These are phyloP conservation scores for Leptarthrus brevirostris DNA, from an alignment of 2,888 invertebrate species.

Conservation along the genomic window DNA sequence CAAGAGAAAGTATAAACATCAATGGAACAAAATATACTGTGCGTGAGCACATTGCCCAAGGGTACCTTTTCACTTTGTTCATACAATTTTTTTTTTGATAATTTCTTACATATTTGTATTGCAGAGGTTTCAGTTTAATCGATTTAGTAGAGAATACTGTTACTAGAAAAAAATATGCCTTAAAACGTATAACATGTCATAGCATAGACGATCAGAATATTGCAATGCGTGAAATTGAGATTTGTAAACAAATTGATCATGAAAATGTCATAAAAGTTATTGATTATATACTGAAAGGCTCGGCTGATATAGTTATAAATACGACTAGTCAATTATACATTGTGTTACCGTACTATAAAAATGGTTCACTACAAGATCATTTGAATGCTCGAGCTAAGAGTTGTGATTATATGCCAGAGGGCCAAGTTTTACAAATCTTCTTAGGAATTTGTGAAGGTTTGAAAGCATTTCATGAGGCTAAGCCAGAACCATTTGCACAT, in stretches of 20 bases:
- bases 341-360: constrained; percentile 81
- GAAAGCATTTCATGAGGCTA: constrained; percentile 77
- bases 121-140: constrained; percentile 84
- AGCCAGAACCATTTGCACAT: constrained; percentile 81
- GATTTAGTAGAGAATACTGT: constrained; percentile 78
- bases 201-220: constrained; percentile 79
- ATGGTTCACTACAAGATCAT: constrained; percentile 80
- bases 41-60: constrained; percentile 79
- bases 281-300: constrained; percentile 75
- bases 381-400: constrained; percentile 72
- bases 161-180: constrained; percentile 76
- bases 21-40: constrained; percentile 78
- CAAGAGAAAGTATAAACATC: constrained; percentile 76
- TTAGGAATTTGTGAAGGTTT: constrained; percentile 79
- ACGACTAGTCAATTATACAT: constrained; percentile 78
- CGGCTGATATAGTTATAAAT: constrained; percentile 75
- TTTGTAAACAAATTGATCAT: constrained; percentile 77
- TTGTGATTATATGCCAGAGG: constrained; percentile 73
- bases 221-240: constrained; percentile 79
- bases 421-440: constrained; percentile 77
- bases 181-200: constrained; percentile 86
- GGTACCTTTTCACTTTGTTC: constrained; percentile 66
- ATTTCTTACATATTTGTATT: constrained; percentile 59
- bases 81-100: neutral
- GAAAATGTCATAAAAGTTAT: constrained; percentile 79